These are phyloP conservation scores for Petrosia ficiformis DNA, from an alignment of 37 sponge, comb jelly and placozoan species.

Conservation along the genomic window DNA sequence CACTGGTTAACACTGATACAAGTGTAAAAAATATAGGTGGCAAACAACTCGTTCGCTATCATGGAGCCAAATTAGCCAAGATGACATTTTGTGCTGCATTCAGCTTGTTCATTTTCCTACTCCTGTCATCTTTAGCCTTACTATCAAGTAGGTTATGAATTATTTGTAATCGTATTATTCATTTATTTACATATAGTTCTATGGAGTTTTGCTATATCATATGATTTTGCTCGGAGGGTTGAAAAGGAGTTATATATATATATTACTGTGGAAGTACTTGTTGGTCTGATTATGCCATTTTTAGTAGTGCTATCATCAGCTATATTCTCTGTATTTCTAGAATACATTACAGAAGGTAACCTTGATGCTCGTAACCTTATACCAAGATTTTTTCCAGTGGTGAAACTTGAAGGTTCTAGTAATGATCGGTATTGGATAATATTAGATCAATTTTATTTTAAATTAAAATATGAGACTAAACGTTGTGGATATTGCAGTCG, in stretches of 20 bases:
- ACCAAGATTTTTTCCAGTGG: constrained; percentile 17
- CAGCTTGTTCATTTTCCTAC: no score
- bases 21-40: no score
- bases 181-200: no score
- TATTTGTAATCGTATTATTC: no score
- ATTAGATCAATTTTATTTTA: constrained; percentile 32
- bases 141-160: no score
- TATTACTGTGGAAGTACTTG: constrained; percentile 43
- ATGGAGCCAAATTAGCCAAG: no score
- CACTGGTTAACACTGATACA: no score
- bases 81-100: no score
- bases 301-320: constrained; percentile 21
- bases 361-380: constrained; percentile 24
- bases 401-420: constrained; percentile 19
- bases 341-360: constrained; percentile 42
- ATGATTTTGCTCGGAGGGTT: constrained; percentile 1
- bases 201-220: constrained; percentile 54
- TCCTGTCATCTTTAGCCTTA: no score
- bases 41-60: no score
- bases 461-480: not conserved
- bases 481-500: not conserved
- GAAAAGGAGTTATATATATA: constrained; percentile 17
- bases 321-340: constrained; percentile 33
- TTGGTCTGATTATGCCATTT: constrained; percentile 29
- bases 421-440: constrained; percentile 58